Percentiles rank a stretch among this genome's conserved stretches.
Evolutionary conservation across 2,797 vertebrate genomes (phyloP).

Genomic region (Alauda arvensis): DNA sequence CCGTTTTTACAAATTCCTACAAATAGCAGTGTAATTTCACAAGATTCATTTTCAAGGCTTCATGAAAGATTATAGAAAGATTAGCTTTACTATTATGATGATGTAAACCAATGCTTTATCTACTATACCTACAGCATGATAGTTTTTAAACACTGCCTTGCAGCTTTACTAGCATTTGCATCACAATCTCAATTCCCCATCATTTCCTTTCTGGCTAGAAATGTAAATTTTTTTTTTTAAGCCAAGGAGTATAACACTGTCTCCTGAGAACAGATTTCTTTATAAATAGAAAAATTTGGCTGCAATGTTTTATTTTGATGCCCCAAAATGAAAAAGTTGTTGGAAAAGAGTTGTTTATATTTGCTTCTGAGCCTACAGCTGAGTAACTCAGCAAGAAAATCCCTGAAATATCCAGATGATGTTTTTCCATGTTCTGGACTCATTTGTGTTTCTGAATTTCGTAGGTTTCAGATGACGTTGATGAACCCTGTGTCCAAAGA

Average conservation of each 20-base stretch:
- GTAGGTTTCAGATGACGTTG: background rate
- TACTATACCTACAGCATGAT: background rate
- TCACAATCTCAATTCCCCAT: background rate
- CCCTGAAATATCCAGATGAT: background rate
- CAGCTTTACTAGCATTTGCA: background rate
- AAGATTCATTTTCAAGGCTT: background rate
- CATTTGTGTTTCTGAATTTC: background rate
- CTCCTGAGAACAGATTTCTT: background rate
- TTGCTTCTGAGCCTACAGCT: background rate
- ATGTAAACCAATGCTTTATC: background rate
- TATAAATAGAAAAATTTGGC: background rate
- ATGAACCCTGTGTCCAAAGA: background rate
- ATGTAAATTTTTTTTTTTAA: background rate
- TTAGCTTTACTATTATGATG: background rate
- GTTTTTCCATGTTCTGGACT: background rate
- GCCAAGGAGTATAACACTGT: background rate
- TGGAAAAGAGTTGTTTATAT: background rate
- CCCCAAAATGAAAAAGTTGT: background rate
- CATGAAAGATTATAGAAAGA: background rate
- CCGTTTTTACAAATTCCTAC: background rate
- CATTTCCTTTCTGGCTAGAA: background rate
- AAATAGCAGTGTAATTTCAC: background rate
- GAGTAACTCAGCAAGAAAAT: background rate
- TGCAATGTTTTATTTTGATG: background rate
- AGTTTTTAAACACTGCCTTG: constrained; percentile 7